These are phyloP conservation scores for Piezodorus guildinii DNA, from an alignment of 1,140 invertebrate species.

Conservation along the genomic window DNA sequence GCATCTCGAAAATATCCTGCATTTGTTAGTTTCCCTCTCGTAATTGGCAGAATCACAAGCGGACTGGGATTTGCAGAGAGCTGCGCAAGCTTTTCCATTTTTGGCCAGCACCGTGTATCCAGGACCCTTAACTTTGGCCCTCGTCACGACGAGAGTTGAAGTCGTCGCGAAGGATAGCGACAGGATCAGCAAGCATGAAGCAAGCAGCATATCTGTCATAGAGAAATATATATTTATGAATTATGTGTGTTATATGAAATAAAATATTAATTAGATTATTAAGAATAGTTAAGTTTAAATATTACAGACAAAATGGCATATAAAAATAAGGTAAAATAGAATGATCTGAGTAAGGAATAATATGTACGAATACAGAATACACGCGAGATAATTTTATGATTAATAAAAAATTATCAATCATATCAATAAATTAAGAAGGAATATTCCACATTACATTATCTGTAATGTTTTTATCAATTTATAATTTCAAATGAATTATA, in stretches of 20 bases:
- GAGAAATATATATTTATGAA: not conserved
- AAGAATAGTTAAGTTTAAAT: too few species aligned
- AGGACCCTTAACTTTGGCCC: slow-evolving; percentile 16
- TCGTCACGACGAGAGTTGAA: not conserved
- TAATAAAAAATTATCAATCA: too few species aligned
- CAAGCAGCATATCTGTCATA: not conserved
- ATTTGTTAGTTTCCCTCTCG: slow-evolving; percentile 15
- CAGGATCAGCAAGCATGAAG: not conserved
- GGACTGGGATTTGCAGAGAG: slow-evolving; percentile 17
- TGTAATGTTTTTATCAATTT: too few species aligned
- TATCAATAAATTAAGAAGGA: too few species aligned
- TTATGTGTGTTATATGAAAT: not conserved
- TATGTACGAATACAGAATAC: too few species aligned
- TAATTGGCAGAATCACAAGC: slow-evolving; percentile 23
- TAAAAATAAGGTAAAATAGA: too few species aligned
- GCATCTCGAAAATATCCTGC: slow-evolving; percentile 19
- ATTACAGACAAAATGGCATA: too few species aligned
- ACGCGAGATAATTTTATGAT: too few species aligned
- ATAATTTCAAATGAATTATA: too few species aligned
- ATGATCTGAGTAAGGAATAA: too few species aligned
- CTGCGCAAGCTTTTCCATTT: slow-evolving; percentile 7
- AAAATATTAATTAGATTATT: too few species aligned
- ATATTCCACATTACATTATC: too few species aligned
- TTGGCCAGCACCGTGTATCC: slow-evolving; percentile 11
- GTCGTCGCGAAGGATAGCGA: not conserved